Base-by-base conservation (phyloP, 2,113 vertebrate genomes). In the Callorhinus ursinus region DNA sequence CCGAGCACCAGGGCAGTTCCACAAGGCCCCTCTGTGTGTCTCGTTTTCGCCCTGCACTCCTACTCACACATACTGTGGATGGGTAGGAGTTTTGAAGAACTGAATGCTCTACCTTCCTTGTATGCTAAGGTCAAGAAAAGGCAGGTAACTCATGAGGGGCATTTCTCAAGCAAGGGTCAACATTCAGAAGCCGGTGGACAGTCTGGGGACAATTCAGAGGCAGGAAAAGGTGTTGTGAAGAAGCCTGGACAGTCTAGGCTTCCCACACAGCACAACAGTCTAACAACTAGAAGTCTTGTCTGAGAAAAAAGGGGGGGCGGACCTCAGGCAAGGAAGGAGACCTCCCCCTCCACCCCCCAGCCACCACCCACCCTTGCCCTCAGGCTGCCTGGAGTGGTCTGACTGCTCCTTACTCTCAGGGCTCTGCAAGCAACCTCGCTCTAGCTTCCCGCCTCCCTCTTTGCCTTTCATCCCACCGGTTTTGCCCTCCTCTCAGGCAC, bases 61-160 rank as follows among this genome's bases (percentile, higher is more conserved):
- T 93, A 81, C 77, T 7, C 18, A 7, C 26, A 18, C 86, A 19
- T 21, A 83, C 88, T 97, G 0, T 5, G 72, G 79, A 65, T 2
- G 7, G 81, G 95, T 74, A 93, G 97, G 97, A 19, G 51, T 96
- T 95, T 2, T 33, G 36, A 61, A 0, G 92, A 72, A 55, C 86
- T n/a, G 0, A 71, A 13, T 8, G 14, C 42, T 55, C 87, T 1
- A 18, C 53, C 94, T 63, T 79, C 85, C 0, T 0, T 4, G 57
- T 83, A 0, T 22, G 28, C 83, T 83, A 94, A 51, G 90, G 2
- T 88, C 69, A 39, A 19, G 88, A 87, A 83, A 28, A 1, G 93
- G 86, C 93, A 24, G 2, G 19, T 98, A 57, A 36, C 92, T 86
- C 36, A 14, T 0, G 77, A 79, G 88, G 90, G 46, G 80, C 88